Evolutionary conservation across 1,140 invertebrate genomes (phyloP).

Genomic region (Hypsibius dujardini): DNA sequence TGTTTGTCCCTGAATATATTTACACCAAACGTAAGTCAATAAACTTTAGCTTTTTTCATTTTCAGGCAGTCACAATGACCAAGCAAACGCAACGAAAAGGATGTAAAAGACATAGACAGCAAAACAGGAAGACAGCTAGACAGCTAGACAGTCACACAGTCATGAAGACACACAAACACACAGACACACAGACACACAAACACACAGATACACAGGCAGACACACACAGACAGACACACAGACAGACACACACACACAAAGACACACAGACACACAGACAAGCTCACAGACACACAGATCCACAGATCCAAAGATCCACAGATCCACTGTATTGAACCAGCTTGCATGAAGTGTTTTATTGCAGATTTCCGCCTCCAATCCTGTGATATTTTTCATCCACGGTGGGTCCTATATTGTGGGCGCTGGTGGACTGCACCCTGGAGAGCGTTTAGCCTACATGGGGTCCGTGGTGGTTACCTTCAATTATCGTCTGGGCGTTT

Average conservation of each 20-base stretch:
- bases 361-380: background rate
- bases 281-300: background rate
- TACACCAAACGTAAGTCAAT: conserved; percentile 1
- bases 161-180: background rate
- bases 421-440: conserved; percentile 8
- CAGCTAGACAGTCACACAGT: background rate
- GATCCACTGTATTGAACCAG: background rate
- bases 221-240: too few relatives aligned
- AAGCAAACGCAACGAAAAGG: too few relatives aligned
- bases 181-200: too few relatives aligned
- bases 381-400: conserved; percentile 13
- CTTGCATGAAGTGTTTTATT: background rate
- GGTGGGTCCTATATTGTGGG: conserved; percentile 14
- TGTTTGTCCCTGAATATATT: conserved; percentile 15
- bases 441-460: conserved; percentile 6
- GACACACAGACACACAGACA: too few relatives aligned
- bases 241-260: too few relatives aligned
- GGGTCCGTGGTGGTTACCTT: conserved; percentile 46
- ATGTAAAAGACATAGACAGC: background rate
- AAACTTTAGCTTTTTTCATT: too few relatives aligned
- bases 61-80: too few relatives aligned
- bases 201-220: too few relatives aligned
- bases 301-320: background rate
- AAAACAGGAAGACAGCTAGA: background rate
- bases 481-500: conserved; percentile 56